Percentiles rank a stretch among this genome's conserved stretches.
These are phyloP conservation scores for Acrobasis suavella DNA, from an alignment of 2,888 invertebrate genomes.

Conservation along the genomic window DNA sequence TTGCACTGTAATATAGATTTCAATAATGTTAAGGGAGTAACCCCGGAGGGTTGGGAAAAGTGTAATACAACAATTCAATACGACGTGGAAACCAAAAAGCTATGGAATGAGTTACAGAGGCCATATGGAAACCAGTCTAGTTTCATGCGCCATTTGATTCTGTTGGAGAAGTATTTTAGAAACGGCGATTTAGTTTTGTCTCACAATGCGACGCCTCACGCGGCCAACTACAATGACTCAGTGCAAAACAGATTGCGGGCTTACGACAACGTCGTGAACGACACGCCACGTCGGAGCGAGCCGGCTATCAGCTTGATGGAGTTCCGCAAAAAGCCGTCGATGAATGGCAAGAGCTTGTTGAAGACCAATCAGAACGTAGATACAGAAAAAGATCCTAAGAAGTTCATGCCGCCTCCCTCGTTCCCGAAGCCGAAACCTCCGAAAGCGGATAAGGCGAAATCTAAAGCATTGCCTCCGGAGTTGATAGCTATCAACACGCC, in stretches of 20 bases:
- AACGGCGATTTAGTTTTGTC: constrained; percentile 90
- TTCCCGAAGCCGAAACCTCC: constrained; percentile 54
- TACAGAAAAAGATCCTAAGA: constrained; percentile 56
- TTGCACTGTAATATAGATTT: constrained; percentile 90
- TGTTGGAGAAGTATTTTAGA: constrained; percentile 92
- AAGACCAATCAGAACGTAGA: constrained; percentile 61
- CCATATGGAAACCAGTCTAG: constrained; percentile 95
- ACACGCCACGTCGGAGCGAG: constrained; percentile 56
- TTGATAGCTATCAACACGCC: constrained; percentile 82
- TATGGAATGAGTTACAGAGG: constrained; percentile 92
- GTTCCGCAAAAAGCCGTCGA: constrained; percentile 68
- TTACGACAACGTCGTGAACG: constrained; percentile 84
- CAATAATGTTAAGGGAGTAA: constrained; percentile 85
- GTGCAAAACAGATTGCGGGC: constrained; percentile 90
- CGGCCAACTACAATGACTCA: constrained; percentile 89
- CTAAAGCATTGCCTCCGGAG: constrained; percentile 79
- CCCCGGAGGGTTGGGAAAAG: constrained; percentile 93
- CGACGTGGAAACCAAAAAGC: constrained; percentile 89
- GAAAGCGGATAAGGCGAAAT: constrained; percentile 58
- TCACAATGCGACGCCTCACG: constrained; percentile 87
- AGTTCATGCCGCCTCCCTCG: constrained; percentile 64
- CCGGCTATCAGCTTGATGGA: constrained; percentile 67
- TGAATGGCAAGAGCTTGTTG: constrained; percentile 72
- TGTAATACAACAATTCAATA: constrained; percentile 90
- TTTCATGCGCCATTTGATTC: constrained; percentile 89